These are phyloP conservation scores for Drosophila kanapiae DNA, from an alignment of 1,140 invertebrate species.

Conservation along the genomic window DNA sequence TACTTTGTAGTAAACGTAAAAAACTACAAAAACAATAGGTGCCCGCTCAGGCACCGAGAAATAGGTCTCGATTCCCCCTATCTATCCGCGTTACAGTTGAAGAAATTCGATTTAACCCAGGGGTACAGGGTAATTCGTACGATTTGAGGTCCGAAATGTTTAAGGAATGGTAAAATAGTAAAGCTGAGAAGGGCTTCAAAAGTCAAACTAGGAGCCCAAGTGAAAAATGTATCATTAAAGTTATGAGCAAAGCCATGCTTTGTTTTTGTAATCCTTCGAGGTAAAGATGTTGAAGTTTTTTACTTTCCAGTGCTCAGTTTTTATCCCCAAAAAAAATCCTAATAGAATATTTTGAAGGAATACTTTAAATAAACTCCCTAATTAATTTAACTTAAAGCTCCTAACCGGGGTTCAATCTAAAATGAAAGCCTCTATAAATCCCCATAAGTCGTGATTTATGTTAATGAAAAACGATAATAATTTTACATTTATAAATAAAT, in stretches of 20 bases:
- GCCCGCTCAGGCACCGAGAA: conserved; percentile 2
- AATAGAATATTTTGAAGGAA: too few species aligned
- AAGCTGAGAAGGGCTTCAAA: too few species aligned
- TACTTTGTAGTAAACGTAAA: conserved; percentile 74
- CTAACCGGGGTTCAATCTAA: too few species aligned
- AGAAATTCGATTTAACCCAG: conserved; percentile 1
- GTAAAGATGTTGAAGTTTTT: too few species aligned
- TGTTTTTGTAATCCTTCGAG: too few species aligned
- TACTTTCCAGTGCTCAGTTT: too few species aligned
- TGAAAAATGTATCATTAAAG: neutral
- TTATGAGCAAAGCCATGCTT: too few species aligned
- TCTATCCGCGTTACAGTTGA: conserved; percentile 30
- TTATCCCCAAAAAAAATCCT: too few species aligned
- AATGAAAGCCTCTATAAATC: neutral
- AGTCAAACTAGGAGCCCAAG: neutral
- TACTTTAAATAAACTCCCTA: too few species aligned
- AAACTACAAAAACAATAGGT: conserved; percentile 47
- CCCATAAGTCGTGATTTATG: neutral
- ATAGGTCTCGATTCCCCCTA: conserved; percentile 32
- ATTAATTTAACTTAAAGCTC: neutral
- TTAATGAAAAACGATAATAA: neutral
- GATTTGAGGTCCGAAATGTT: neutral
- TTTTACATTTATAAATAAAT: too few species aligned
- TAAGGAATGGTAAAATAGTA: neutral
- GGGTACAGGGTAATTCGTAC: too few species aligned